phyloP scores from a whole-genome alignment of 2,888 invertebrate genomes.

The Drosophila sordidula region DNA sequence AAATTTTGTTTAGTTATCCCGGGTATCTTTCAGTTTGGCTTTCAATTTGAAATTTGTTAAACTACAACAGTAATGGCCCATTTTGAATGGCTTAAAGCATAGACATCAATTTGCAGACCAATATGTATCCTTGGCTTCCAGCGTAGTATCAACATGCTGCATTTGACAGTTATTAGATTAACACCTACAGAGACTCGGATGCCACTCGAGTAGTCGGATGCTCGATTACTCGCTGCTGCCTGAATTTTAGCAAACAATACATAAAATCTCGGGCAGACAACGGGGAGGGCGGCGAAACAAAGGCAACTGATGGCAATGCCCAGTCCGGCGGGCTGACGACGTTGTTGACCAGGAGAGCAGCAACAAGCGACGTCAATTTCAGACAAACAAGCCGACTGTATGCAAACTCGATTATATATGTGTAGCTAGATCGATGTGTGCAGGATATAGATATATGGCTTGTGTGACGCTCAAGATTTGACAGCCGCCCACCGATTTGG shows the following conservation, averaged over 20 bases:
- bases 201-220: conserved; percentile 23
- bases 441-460: conserved; percentile 46
- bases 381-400: conserved; percentile 71
- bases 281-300: conserved; percentile 51
- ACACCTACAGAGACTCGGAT: conserved; percentile 61
- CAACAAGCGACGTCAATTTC: conserved; percentile 76
- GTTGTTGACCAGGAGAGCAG: conserved; percentile 21
- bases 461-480: conserved; percentile 61
- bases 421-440: conserved; percentile 40
- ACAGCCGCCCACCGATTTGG: conserved; percentile 47
- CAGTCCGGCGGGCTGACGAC: conserved; percentile 9
- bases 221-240: conserved; percentile 48
- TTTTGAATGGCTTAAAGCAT: neutral
- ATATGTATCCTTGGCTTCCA: conserved; percentile 26
- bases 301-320: conserved; percentile 26
- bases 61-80: neutral
- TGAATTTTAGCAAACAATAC: conserved; percentile 73
- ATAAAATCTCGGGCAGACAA: conserved; percentile 75
- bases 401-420: conserved; percentile 37
- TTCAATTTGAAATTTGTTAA: no score
- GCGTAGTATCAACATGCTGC: conserved; percentile 62
- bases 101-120: conserved; percentile 49
- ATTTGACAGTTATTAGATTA: conserved; percentile 80
- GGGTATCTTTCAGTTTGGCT: no score
- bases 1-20: no score